Base-by-base conservation (phyloP, 2,113 vertebrate species). In the Proteles cristata region DNA sequence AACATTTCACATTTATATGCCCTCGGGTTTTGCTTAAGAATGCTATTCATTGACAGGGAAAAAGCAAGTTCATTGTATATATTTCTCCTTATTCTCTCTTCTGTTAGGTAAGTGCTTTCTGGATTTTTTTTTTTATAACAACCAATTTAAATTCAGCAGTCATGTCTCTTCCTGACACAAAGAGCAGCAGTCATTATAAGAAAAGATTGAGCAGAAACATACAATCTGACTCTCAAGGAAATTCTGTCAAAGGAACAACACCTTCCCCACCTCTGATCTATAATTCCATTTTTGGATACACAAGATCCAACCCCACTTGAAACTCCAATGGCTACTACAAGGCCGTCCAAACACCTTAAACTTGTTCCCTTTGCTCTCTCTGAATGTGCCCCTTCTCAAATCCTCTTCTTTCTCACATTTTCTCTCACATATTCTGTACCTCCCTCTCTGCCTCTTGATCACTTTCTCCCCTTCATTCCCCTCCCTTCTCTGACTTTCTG, bases 1-100 rank as follows among this genome's bases (percentile, higher is more conserved):
- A 97, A 81, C 26, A 93, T 91, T 82, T 91, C 66, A 35, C 53
- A 31, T 94, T 96, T 80, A 68, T 33, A 66, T 69, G 19, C 16
- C 55, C 69, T 80, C 6, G 11, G 39, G 48, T 79, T 93, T 85
- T 87, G 91, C 19, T 92, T 68, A 79, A 83, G 61, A 94, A 63
- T 6, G 4, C 21, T 87, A 7, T 16, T 16, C 21, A 26, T 43
- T 92, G 19, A 73, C 71, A 81, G 65, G 25, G 23, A 69, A 95
- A 94, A 81, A 77, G 33, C 17, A 55, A 93, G 21, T 90, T 94
- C 35, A 4, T 15, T 39, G 10, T 71, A 81, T 35, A 43, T 74
- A 88, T 76, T 92, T 65, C 45, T 81, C n/a, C 31, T 35, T 77
- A 35, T 33, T 71, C 25, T 91, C 45, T 92, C 58, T 95, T 77